Evolutionary conservation across 2,888 invertebrate species (phyloP).

Genomic region (Syrphus vitripennis): DNA sequence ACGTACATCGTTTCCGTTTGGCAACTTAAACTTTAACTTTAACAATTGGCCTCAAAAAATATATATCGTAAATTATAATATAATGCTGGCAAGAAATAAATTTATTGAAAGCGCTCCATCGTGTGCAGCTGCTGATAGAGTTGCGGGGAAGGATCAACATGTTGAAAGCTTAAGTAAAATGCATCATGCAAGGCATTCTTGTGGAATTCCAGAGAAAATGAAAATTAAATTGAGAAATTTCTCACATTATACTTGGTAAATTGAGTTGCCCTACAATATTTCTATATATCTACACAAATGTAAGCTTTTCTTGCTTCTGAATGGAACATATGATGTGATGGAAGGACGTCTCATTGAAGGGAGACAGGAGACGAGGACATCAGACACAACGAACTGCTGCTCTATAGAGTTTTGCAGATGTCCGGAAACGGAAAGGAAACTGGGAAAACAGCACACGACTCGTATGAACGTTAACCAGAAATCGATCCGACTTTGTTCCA

Average conservation of each 20-base stretch:
- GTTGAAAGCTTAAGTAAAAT: background rate
- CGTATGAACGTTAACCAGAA: slow-evolving; percentile 20
- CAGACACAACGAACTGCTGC: background rate
- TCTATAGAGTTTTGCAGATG: background rate
- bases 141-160: background rate
- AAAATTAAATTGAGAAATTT: slow-evolving; percentile 40
- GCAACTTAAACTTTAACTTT: slow-evolving; percentile 1
- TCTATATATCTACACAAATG: background rate
- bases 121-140: background rate
- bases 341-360: slow-evolving; percentile 5
- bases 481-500: slow-evolving; percentile 27
- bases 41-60: slow-evolving; percentile 1
- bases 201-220: slow-evolving; percentile 18
- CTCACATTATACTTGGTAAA: background rate
- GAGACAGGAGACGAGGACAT: too few species aligned
- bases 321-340: background rate
- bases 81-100: slow-evolving; percentile 31
- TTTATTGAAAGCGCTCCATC: slow-evolving; percentile 16
- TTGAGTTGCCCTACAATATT: background rate
- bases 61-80: background rate
- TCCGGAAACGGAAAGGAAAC: slow-evolving; percentile 24
- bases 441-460: slow-evolving; percentile 20
- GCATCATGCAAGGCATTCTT: background rate
- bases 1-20: background rate
- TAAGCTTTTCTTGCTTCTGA: background rate